Conservation (phyloP, 2,888 invertebrate genomes). For the Coelinius sp. region DNA sequence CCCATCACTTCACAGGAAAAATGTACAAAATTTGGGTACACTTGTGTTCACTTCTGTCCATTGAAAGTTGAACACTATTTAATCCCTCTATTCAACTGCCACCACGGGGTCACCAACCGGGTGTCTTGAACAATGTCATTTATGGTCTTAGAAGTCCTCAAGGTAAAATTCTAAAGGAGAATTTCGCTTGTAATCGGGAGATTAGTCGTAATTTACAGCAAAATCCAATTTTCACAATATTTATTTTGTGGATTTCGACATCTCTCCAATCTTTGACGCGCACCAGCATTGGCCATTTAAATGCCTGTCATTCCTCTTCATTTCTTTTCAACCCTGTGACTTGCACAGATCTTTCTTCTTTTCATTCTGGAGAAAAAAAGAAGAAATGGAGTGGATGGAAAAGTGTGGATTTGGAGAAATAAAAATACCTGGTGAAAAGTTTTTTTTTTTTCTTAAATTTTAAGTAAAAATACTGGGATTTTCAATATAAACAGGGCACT, state of each 20-base stretch:
- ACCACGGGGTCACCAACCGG: constrained; percentile 30
- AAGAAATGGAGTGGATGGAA: constrained; percentile 19
- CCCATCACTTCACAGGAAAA: constrained; percentile 11
- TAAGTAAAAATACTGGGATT: neutral
- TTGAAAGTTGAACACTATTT: constrained; percentile 33
- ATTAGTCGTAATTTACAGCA: constrained; percentile 60
- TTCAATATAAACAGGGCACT: neutral
- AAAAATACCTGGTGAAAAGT: neutral
- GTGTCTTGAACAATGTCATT: constrained; percentile 48
- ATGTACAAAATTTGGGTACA: constrained; percentile 20
- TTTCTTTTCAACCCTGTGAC: constrained; percentile 30
- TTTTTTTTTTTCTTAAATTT: neutral
- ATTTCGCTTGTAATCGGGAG: constrained; percentile 52
- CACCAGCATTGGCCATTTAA: constrained; percentile 12
- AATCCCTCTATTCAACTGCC: constrained; percentile 43
- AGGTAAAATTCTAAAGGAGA: constrained; percentile 41
- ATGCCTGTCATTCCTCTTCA: constrained; percentile 34
- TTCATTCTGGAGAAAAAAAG: constrained; percentile 1
- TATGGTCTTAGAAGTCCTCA: constrained; percentile 44
- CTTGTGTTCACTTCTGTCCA: constrained; percentile 23
- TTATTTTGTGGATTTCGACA: constrained; percentile 49
- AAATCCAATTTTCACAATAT: constrained; percentile 59
- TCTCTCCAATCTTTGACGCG: constrained; percentile 15
- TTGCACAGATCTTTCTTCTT: constrained; percentile 2
- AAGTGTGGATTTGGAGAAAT: neutral